Evolutionary conservation across 2,888 invertebrate species (phyloP), one percentile per base, ranked within the genome.

Genomic region (Pocota personata): DNA sequence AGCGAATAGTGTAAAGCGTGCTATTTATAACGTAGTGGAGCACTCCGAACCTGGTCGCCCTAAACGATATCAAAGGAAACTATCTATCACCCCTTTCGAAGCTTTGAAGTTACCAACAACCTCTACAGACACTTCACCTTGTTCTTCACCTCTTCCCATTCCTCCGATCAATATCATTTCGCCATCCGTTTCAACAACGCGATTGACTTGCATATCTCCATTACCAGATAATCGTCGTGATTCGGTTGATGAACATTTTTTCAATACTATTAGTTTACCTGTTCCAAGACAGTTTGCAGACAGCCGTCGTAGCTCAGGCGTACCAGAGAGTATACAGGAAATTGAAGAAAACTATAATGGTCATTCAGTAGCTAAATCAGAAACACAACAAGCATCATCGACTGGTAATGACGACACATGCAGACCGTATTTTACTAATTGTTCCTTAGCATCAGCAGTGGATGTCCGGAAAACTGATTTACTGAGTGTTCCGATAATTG

Each of bases 211-310:
- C 88, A 93, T 95, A 66, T 95, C 95, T 48, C 95, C 95, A 1
- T 93, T 95, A 90, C 95, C 95, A 7, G 95, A 95, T 89, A 91
- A 89, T 0, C 89, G 92, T 75, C 93, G 95, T 67, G 95, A 95
- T 88, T 95, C 95, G 3, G 93, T 94, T 82, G 93, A 93, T 60
- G 95, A 95, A 50, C 94, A 94, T 75, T 92, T 92, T 83, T 91
- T 92, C 66, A 90, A 90, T 88, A 88, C 90, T 48, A 90, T 92
- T 16, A 92, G 89, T 80, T 92, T 97, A 87, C 97, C 97, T 0
- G 96, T 95, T 52, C 97, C 97, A 6, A 94, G 95, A 32, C 96
- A 96, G 89, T 97, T 97, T 91, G 97, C 97, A 2, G 97, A 97
- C 87, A 95, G 96, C 87, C 94, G 96, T 46, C 94, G 96, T 12